phyloP scores from a whole-genome alignment of 2,113 vertebrate species.

The Macquaria australasica region DNA sequence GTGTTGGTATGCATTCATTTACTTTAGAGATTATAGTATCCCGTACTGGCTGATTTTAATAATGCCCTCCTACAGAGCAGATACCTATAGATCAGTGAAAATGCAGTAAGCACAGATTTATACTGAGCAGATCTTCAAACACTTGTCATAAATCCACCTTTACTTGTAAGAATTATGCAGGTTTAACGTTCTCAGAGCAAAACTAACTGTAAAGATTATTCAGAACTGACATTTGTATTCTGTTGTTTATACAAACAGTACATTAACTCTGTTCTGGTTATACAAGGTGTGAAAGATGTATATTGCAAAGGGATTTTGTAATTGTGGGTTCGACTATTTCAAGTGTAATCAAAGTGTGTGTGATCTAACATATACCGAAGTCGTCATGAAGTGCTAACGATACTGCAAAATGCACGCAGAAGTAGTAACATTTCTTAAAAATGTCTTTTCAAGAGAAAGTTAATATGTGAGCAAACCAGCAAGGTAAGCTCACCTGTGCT shows the following conservation, averaged over 20 bases:
- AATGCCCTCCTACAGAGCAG: not conserved
- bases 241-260: not conserved
- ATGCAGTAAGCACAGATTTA: not conserved
- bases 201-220: not conserved
- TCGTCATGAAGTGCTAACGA: not conserved
- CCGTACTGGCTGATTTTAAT: not conserved
- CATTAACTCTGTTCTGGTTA: not conserved
- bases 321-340: not conserved
- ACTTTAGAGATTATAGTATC: not conserved
- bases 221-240: not conserved
- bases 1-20: not conserved
- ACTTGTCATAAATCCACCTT: not conserved
- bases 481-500: conserved; percentile 29
- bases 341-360: not conserved
- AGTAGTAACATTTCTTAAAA: not conserved
- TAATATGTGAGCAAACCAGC: conserved; percentile 1
- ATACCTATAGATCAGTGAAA: not conserved
- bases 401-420: not conserved
- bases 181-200: not conserved
- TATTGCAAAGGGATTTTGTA: not conserved
- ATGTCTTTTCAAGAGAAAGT: not conserved
- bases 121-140: not conserved
- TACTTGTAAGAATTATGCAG: not conserved
- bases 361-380: not conserved
- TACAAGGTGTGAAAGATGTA: not conserved